phyloP scores from a whole-genome alignment of 2,797 vertebrate genomes.

The Tauraco hartlaubi region DNA sequence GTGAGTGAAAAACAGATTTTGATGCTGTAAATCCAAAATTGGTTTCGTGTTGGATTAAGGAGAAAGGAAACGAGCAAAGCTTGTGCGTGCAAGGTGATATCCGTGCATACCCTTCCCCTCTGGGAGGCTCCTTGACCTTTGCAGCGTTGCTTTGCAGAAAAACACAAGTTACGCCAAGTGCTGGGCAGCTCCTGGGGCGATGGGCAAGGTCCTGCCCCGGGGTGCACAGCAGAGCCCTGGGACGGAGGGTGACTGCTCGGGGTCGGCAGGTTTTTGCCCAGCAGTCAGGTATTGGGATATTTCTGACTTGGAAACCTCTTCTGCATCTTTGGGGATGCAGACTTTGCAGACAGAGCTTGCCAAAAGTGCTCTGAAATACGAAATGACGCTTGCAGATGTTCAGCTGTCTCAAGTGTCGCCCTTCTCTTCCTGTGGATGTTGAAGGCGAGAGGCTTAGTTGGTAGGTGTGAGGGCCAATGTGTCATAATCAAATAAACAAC shows the following conservation, averaged over 20 bases:
- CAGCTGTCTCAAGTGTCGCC: not conserved
- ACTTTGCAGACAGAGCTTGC: not conserved
- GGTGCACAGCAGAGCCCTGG: not conserved
- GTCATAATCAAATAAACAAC: not conserved
- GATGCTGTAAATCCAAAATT: not conserved
- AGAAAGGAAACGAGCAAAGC: not conserved
- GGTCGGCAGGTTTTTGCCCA: not conserved
- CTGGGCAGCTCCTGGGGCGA: not conserved
- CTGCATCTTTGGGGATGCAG: not conserved
- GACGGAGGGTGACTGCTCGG: accelerated
- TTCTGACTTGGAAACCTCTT: not conserved
- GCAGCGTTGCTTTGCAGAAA: not conserved
- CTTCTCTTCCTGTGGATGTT: not conserved
- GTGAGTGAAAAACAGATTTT: not conserved
- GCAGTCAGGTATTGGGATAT: not conserved
- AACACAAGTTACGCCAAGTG: accelerated
- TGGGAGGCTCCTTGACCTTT: not conserved
- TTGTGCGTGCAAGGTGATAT: not conserved
- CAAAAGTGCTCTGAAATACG: not conserved
- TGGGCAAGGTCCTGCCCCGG: not conserved
- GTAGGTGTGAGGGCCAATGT: not conserved
- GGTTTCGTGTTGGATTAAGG: not conserved
- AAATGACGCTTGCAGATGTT: not conserved
- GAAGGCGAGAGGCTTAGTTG: not conserved
- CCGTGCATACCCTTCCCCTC: not conserved